Conservation (phyloP, 2,888 invertebrate genomes). For the Artemia sinica region DNA sequence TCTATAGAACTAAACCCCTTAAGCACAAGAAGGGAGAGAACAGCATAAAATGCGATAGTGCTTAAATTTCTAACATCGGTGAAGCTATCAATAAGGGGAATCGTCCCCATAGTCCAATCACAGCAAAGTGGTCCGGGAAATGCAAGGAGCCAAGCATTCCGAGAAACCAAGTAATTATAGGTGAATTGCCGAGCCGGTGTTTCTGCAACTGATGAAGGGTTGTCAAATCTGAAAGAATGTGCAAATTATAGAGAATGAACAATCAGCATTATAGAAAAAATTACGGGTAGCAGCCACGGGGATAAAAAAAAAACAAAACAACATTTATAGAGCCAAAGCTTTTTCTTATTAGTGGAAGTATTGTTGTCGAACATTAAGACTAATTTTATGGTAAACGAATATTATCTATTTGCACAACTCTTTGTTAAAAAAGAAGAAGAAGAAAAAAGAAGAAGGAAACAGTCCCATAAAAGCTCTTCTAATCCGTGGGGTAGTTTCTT, state of each 20-base stretch:
- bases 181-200: conserved; percentile 72
- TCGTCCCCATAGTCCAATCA: conserved; percentile 97
- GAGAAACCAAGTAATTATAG: conserved; percentile 73
- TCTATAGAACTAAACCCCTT: conserved; percentile 35
- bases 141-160: conserved; percentile 75
- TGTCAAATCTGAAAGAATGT: conserved; percentile 55
- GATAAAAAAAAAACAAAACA: background rate
- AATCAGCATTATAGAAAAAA: background rate
- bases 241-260: conserved; percentile 9
- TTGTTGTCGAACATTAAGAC: background rate
- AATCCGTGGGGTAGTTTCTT: too few relatives aligned
- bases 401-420: too few relatives aligned
- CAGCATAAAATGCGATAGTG: conserved; percentile 49
- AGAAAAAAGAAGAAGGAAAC: too few relatives aligned
- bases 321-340: background rate
- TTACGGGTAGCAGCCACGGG: conserved; percentile 1
- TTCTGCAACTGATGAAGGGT: conserved; percentile 77
- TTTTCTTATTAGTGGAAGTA: conserved; percentile 1
- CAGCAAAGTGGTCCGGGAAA: conserved; percentile 74
- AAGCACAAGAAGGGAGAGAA: conserved; percentile 30
- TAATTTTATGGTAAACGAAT: too few relatives aligned
- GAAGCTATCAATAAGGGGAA: conserved; percentile 63
- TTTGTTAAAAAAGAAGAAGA: too few relatives aligned
- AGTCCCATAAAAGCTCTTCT: too few relatives aligned
- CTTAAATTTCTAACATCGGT: conserved; percentile 61